Conservation (phyloP, 2,797 vertebrate genomes). For the Chromobotia macracanthus region DNA sequence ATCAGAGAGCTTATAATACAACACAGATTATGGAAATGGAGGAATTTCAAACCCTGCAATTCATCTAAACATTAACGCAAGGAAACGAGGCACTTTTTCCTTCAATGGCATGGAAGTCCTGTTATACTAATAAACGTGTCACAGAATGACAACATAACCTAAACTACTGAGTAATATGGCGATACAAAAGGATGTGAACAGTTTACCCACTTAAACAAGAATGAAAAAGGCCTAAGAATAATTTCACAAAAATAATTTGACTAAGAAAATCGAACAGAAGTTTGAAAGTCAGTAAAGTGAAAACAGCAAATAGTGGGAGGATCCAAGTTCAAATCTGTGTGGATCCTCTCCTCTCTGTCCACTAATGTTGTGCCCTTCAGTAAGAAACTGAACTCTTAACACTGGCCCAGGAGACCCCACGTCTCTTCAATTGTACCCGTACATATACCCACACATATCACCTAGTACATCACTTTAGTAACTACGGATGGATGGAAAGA, state of each 20-base stretch:
- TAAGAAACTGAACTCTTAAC: conserved; percentile 39
- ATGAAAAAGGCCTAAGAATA: not conserved
- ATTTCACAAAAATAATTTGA: no score
- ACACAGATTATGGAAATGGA: no score
- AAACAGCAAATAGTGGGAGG: no score
- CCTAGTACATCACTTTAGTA: no score
- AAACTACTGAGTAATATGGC: not conserved
- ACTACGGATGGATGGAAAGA: no score
- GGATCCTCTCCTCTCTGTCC: conserved; percentile 1
- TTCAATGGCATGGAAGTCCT: no score
- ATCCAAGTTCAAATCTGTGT: conserved; percentile 18
- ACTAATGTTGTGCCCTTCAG: no score
- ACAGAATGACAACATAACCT: not conserved
- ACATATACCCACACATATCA: no score
- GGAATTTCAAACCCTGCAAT: not conserved
- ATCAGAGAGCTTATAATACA: not conserved
- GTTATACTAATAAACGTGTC: no score
- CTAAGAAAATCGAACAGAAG: not conserved
- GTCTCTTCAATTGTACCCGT: no score
- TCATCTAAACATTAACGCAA: no score
- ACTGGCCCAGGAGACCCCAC: not conserved
- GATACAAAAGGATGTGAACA: not conserved
- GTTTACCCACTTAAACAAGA: not conserved
- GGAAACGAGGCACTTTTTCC: no score
- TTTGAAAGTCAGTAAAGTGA: not conserved